Base-by-base conservation (phyloP, 2,888 invertebrate genomes). In the Saturnia japonica region DNA sequence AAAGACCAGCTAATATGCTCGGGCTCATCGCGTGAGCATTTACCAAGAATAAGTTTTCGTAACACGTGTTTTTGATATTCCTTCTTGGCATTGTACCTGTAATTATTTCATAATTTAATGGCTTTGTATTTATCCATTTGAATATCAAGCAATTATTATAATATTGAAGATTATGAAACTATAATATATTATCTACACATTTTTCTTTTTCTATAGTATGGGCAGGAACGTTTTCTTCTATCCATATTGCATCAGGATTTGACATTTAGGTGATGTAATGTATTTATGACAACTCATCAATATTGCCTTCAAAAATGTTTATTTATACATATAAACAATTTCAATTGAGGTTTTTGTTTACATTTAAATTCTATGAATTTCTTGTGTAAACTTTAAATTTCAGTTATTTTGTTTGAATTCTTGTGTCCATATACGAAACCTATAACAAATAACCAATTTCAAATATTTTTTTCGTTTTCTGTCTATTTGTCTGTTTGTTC, bases 41-140 rank as follows among this genome's bases (percentile, higher is more conserved):
- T 73, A 76, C 75, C 76, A 78, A 81, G 83, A 73, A 73, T 72
- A 71, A 73, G 69, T 87, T 88, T 88, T 87, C 87, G 88, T 83
- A 88, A 90, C 78, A 78, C 68, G 68, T 77, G 76, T 76, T 76
- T 73, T 74, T 75, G 73, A 68, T 75, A 71, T 67, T 69, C 78
- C 78, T 82, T 78, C 75, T 78, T 81, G 81, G 82, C 80, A 83
- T 86, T 82, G 83, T 81, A 80, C 74, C 73, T 74, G 80, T 86
- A 86, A 88, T 88, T 86, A 88, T 91, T 90, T 90, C 86, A 86
- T 86, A 88, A 88, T 81, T 72, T 82, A 76, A 80, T 79, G 73
- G 77, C 78, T 82, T 80, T 82, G 76, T 82, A 79, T 81, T 76
- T 83, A 80, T 80, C 79, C 85, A 82, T 79, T 85, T 80, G 82